A percentile compares a stretch with the other conserved stretches of the same genome.
phyloP scores from a whole-genome alignment of 2,888 invertebrate species.

The Hemistola chrysoprasaria region DNA sequence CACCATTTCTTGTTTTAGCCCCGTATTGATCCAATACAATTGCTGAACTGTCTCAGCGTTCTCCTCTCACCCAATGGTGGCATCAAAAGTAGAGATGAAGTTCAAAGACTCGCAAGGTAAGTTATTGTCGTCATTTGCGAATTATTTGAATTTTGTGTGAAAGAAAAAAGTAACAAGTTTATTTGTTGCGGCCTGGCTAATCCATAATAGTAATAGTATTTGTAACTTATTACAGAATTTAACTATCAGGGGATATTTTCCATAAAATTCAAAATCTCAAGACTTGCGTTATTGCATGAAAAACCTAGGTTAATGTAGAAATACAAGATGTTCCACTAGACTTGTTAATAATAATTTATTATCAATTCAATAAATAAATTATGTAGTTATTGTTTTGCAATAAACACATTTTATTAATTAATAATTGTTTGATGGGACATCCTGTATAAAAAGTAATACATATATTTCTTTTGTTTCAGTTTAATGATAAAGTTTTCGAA shows the following conservation, averaged over 20 bases:
- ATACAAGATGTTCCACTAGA: conserved; percentile 5
- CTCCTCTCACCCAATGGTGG: conserved; percentile 92
- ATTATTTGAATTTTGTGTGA: too few species aligned
- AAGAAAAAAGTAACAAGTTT: too few species aligned
- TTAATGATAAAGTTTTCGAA: conserved; percentile 98
- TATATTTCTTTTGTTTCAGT: conserved; percentile 83
- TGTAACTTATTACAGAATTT: too few species aligned
- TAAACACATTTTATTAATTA: too few species aligned
- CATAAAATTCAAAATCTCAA: too few species aligned
- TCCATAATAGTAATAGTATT: too few species aligned
- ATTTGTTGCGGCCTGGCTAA: too few species aligned
- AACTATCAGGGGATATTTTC: too few species aligned
- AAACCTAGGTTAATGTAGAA: not conserved
- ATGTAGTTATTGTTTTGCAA: too few species aligned
- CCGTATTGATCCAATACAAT: conserved; percentile 94
- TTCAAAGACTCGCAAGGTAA: conserved; percentile 93
- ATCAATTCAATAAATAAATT: too few species aligned
- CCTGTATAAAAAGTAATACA: conserved; percentile 5
- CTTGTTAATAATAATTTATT: not conserved
- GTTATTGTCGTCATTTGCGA: too few species aligned
- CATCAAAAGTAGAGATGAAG: conserved; percentile 93
- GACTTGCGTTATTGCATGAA: conserved; percentile 19
- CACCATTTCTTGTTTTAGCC: conserved; percentile 85
- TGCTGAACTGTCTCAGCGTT: conserved; percentile 94
- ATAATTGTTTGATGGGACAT: conserved; percentile 7